These are phyloP conservation scores for Rhinella marina DNA, from an alignment of 2,797 vertebrate genomes.

Conservation along the genomic window DNA sequence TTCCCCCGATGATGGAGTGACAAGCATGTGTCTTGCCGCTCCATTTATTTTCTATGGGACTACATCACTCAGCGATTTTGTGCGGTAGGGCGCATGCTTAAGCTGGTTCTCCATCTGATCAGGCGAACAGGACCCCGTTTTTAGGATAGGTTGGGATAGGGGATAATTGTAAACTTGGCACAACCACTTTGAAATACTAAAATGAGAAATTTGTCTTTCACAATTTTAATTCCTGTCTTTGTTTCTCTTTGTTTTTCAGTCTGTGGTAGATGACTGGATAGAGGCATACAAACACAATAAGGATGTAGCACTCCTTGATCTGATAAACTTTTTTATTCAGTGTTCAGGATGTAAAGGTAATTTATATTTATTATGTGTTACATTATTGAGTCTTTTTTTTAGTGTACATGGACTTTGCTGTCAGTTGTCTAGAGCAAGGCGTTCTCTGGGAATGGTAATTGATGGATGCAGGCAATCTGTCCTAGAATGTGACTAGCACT, in stretches of 20 bases:
- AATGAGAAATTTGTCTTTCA: neutral
- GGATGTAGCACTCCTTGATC: slow-evolving; percentile 95
- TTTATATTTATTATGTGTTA: neutral
- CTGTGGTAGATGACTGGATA: slow-evolving; percentile 98
- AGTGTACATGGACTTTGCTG: no score
- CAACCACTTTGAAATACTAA: neutral
- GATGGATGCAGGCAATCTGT: no score
- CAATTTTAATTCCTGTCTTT: neutral
- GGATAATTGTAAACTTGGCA: neutral
- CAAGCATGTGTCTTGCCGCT: no score
- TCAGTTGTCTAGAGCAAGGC: no score
- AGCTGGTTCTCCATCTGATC: no score
- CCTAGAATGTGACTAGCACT: no score
- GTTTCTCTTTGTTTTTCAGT: slow-evolving; percentile 75
- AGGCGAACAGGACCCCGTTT: no score
- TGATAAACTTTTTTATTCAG: slow-evolving; percentile 99
- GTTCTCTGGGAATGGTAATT: no score
- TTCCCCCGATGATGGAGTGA: no score
- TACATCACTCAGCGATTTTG: no score
- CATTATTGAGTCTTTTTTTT: neutral
- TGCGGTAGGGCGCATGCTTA: no score
- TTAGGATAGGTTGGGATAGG: neutral
- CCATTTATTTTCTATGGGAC: no score
- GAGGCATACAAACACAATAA: slow-evolving; percentile 97
- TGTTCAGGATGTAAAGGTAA: slow-evolving; percentile 99